A percentile compares a stretch with the other conserved stretches of the same genome.
These are phyloP conservation scores for Peromyscus maniculatus DNA, from an alignment of 2,113 vertebrate genomes.

Conservation along the genomic window DNA sequence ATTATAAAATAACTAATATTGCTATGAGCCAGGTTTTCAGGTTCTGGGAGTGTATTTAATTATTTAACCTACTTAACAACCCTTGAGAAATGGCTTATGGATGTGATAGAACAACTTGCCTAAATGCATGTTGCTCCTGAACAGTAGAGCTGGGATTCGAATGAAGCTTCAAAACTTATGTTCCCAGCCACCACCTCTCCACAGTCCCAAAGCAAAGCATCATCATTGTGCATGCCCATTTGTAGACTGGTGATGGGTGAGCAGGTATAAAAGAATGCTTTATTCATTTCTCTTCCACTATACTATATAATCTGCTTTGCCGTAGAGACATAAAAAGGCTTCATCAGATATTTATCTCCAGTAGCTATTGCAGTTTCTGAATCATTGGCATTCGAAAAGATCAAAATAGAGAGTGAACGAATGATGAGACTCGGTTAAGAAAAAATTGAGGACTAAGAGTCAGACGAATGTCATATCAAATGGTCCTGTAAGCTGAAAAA, in stretches of 20 bases:
- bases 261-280: neutral
- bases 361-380: neutral
- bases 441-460: neutral
- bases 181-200: neutral
- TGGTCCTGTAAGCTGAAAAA: neutral
- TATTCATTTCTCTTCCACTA: neutral
- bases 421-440: neutral
- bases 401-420: neutral
- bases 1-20: neutral
- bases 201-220: neutral
- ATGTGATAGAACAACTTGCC: neutral
- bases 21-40: neutral
- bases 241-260: neutral
- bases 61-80: neutral
- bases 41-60: neutral
- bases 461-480: neutral
- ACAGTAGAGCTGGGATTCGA: neutral
- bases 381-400: neutral
- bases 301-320: neutral
- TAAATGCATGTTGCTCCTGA: too few relatives aligned
- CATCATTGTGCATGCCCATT: fast-evolving
- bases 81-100: neutral
- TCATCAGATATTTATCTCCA: neutral
- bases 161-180: neutral
- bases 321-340: neutral